These are phyloP conservation scores for Lucinisca nassula DNA, from an alignment of 2,888 invertebrate species.

Conservation along the genomic window DNA sequence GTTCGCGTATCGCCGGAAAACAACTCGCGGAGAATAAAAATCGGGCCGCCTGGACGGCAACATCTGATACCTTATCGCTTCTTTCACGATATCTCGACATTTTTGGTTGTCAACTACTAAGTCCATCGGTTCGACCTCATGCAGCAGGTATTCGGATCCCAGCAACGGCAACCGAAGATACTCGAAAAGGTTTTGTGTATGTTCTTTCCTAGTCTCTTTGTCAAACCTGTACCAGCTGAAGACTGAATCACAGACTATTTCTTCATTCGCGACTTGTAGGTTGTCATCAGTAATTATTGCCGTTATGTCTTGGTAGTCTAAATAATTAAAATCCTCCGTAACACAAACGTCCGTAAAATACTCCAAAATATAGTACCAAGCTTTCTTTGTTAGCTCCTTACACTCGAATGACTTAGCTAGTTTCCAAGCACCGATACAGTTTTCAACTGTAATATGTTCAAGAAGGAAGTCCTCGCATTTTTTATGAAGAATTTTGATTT, in stretches of 20 bases:
- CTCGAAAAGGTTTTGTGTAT: conserved; percentile 87
- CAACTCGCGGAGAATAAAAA: conserved; percentile 73
- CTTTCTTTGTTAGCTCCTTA: conserved; percentile 91
- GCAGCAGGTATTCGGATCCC: conserved; percentile 76
- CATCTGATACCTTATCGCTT: conserved; percentile 80
- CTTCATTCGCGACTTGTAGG: conserved; percentile 96
- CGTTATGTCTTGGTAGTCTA: conserved; percentile 93
- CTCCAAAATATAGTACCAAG: conserved; percentile 91
- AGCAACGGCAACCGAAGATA: conserved; percentile 79
- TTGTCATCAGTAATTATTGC: conserved; percentile 94
- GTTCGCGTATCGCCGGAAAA: conserved; percentile 72
- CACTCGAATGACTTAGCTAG: conserved; percentile 94
- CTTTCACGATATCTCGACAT: conserved; percentile 77
- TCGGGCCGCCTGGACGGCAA: conserved; percentile 75
- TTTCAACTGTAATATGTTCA: conserved; percentile 92
- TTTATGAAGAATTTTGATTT: conserved; percentile 93
- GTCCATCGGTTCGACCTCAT: conserved; percentile 76
- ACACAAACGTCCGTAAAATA: conserved; percentile 75
- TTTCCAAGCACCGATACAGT: conserved; percentile 94
- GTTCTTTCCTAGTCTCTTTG: conserved; percentile 88
- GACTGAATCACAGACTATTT: conserved; percentile 93
- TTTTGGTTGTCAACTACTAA: conserved; percentile 69
- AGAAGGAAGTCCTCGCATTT: conserved; percentile 94
- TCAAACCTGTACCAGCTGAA: conserved; percentile 91
- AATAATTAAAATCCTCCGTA: conserved; percentile 86